phyloP scores from a whole-genome alignment of 2,113 vertebrate species.

The Synchiropus splendidus region DNA sequence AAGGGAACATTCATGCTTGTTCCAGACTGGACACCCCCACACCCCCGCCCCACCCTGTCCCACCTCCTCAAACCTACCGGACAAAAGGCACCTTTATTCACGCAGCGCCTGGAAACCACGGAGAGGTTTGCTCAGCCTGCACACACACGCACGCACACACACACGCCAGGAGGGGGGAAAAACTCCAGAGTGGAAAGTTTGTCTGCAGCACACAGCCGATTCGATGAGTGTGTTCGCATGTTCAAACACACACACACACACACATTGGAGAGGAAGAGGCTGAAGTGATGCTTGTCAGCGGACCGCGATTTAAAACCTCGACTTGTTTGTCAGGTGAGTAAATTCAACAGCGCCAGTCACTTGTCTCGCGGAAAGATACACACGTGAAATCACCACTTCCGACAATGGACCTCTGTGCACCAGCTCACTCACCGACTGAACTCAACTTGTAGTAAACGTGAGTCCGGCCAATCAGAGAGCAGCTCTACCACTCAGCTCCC shows the following conservation, averaged over 20 bases:
- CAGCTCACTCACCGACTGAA: too few species aligned
- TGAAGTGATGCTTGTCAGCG: constrained; percentile 48
- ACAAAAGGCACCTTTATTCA: constrained; percentile 98
- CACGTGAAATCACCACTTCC: too few species aligned
- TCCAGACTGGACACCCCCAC: constrained; percentile 65
- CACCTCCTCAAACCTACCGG: constrained; percentile 43
- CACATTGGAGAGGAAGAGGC: constrained; percentile 36
- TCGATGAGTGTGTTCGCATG: constrained; percentile 32
- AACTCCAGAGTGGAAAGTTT: constrained; percentile 56
- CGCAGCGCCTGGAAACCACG: constrained; percentile 50
- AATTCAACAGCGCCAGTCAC: too few species aligned
- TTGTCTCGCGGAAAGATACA: too few species aligned
- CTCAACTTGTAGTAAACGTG: too few species aligned
- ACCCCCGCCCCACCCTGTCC: constrained; percentile 35
- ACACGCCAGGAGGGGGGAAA: constrained; percentile 1
- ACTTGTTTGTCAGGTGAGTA: too few species aligned
- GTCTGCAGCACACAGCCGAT: constrained; percentile 40
- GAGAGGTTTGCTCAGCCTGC: constrained; percentile 52
- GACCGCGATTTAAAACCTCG: too few species aligned
- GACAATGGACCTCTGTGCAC: too few species aligned
- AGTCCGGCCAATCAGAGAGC: too few species aligned
- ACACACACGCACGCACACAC: constrained; percentile 29
- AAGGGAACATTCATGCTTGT: constrained; percentile 79
- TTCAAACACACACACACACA: constrained; percentile 14
- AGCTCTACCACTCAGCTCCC: too few species aligned